phyloP scores from a whole-genome alignment of 1,140 invertebrate genomes.

The Ridgeia piscesae region DNA sequence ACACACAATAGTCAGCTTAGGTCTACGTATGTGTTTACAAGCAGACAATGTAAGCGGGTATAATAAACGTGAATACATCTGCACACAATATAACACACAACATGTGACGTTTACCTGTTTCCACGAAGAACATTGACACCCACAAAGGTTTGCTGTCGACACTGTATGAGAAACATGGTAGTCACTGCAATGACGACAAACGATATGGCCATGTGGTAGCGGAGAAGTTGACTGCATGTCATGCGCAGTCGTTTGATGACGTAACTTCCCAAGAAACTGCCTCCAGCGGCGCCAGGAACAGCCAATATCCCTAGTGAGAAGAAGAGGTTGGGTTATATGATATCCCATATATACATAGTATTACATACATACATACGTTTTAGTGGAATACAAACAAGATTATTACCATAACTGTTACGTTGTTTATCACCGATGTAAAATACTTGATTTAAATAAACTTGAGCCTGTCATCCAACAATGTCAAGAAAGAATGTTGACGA shows the following conservation, averaged over 20 bases:
- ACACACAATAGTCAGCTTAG: no score
- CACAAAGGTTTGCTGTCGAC: slow-evolving; percentile 72
- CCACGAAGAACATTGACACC: slow-evolving; percentile 70
- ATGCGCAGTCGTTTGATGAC: slow-evolving; percentile 74
- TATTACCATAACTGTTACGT: no score
- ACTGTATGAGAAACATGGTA: slow-evolving; percentile 71
- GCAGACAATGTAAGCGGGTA: no score
- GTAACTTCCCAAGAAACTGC: slow-evolving; percentile 79
- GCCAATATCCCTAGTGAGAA: slow-evolving; percentile 65
- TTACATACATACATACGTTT: no score
- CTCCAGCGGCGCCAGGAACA: slow-evolving; percentile 72
- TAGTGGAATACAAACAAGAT: no score
- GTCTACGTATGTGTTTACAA: no score
- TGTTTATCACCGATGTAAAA: no score
- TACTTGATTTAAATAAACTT: no score
- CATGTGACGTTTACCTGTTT: slow-evolving; percentile 15
- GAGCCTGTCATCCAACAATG: no score
- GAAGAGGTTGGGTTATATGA: background rate
- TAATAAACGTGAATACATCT: no score
- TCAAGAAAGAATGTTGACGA: no score
- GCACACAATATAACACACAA: background rate
- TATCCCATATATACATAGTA: no score
- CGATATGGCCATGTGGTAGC: slow-evolving; percentile 70
- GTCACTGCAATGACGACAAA: slow-evolving; percentile 58
- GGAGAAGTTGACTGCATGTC: slow-evolving; percentile 72